These are phyloP conservation scores for Hylaeus volcanicus DNA, from an alignment of 1,140 invertebrate species.

Conservation along the genomic window DNA sequence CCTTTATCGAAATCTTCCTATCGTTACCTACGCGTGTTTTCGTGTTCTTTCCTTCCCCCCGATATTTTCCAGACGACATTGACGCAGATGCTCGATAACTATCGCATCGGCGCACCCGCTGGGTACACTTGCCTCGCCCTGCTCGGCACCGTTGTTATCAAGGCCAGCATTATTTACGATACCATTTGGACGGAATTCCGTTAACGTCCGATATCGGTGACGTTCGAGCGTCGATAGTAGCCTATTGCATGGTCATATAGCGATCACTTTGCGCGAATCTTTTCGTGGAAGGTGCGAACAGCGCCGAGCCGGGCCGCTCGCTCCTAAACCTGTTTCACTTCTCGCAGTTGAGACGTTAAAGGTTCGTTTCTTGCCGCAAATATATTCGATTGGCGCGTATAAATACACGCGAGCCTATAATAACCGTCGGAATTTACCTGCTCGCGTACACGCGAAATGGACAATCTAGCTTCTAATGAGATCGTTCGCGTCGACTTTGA, in stretches of 20 bases:
- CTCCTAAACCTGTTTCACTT: slow-evolving; percentile 45
- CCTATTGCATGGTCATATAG: slow-evolving; percentile 13
- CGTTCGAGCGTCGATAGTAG: slow-evolving; percentile 22
- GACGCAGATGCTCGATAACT: not conserved
- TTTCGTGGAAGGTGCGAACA: slow-evolving; percentile 34
- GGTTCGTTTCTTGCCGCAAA: slow-evolving; percentile 27
- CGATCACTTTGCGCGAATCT: slow-evolving; percentile 18
- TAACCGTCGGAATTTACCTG: slow-evolving; percentile 27
- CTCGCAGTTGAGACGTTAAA: slow-evolving; percentile 41
- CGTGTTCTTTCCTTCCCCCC: not conserved
- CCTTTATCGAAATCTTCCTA: no score
- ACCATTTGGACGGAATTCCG: slow-evolving; percentile 27
- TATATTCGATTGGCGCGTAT: slow-evolving; percentile 28
- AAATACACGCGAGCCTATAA: slow-evolving; percentile 8
- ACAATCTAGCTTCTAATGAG: slow-evolving; percentile 25
- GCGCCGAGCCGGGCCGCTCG: not conserved
- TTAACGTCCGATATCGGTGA: slow-evolving; percentile 32
- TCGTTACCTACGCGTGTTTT: not conserved
- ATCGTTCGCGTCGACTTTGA: not conserved
- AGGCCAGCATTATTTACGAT: slow-evolving; percentile 23
- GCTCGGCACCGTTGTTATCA: slow-evolving; percentile 30
- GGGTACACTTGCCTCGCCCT: not conserved
- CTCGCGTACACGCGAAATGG: not conserved
- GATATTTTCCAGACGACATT: not conserved
- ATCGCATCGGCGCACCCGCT: slow-evolving; percentile 9